phyloP scores from a whole-genome alignment of 2,888 invertebrate species.

The Dusona sp. region DNA sequence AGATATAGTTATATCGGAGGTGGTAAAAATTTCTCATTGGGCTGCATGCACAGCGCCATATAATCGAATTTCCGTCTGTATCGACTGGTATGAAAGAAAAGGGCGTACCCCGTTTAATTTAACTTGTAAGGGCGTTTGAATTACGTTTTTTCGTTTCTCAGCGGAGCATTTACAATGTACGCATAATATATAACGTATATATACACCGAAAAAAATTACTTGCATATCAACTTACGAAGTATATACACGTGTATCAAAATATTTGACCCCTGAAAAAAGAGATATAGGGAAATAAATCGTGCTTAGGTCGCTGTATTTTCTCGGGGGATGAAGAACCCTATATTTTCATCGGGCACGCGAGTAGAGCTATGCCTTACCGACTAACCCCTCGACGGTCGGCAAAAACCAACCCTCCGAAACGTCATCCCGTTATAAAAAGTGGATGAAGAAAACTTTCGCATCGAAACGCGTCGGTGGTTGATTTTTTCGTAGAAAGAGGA shows the following conservation, averaged over 20 bases:
- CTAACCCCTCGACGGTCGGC: constrained; percentile 62
- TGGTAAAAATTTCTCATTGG: constrained; percentile 49
- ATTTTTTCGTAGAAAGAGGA: constrained; percentile 50
- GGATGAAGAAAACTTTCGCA: neutral
- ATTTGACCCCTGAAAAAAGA: neutral
- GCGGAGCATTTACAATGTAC: neutral
- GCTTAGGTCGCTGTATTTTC: neutral
- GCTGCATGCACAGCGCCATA: constrained; percentile 48
- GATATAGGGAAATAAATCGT: neutral
- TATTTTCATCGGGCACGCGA: constrained; percentile 43
- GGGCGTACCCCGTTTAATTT: constrained; percentile 2
- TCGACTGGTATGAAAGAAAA: constrained; percentile 18
- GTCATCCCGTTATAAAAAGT: neutral
- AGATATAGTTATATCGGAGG: neutral
- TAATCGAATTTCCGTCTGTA: constrained; percentile 59
- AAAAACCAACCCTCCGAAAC: constrained; percentile 51
- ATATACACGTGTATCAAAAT: neutral
- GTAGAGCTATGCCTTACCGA: constrained; percentile 66
- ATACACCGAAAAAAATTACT: constrained; percentile 31
- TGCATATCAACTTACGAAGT: constrained; percentile 35
- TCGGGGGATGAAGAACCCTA: constrained; percentile 48
- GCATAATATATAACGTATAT: neutral
- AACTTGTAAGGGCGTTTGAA: neutral
- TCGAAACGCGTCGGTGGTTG: constrained; percentile 20
- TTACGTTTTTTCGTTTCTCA: neutral